phyloP scores from a whole-genome alignment of 2,113 vertebrate species.

The Ciconia boyciana region DNA sequence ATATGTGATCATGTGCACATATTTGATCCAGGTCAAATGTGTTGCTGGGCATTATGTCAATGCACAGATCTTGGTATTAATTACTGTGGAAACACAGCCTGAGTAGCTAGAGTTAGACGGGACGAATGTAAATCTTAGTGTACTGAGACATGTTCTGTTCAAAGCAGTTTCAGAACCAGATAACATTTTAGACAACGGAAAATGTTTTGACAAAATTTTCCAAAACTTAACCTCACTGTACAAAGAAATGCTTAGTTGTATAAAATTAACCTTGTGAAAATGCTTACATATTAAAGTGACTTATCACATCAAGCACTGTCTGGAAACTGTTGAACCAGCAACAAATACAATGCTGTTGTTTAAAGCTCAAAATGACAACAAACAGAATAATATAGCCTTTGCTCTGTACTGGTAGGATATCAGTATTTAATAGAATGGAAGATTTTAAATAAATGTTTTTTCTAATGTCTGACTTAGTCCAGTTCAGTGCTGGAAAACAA shows the following conservation, averaged over 20 bases:
- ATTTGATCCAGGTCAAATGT: background rate
- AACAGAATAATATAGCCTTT: background rate
- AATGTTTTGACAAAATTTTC: background rate
- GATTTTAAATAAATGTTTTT: background rate
- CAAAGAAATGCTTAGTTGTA: background rate
- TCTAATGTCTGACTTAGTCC: background rate
- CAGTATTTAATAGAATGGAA: background rate
- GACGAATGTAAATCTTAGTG: background rate
- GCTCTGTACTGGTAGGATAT: background rate
- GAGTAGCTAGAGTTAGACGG: background rate
- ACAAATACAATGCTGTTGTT: background rate
- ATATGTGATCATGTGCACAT: background rate
- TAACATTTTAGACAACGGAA: background rate
- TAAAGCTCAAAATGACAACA: background rate
- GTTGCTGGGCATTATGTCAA: background rate
- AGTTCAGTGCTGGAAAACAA: conserved; percentile 13
- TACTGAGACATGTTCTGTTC: background rate
- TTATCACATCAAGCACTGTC: background rate
- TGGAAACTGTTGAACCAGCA: background rate
- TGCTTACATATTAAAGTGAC: background rate
- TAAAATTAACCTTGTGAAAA: background rate
- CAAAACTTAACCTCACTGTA: background rate
- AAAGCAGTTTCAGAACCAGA: background rate
- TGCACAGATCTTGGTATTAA: background rate
- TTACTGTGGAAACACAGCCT: background rate